Conservation (phyloP, 2,113 vertebrate species). For the Coreoperca whiteheadi region DNA sequence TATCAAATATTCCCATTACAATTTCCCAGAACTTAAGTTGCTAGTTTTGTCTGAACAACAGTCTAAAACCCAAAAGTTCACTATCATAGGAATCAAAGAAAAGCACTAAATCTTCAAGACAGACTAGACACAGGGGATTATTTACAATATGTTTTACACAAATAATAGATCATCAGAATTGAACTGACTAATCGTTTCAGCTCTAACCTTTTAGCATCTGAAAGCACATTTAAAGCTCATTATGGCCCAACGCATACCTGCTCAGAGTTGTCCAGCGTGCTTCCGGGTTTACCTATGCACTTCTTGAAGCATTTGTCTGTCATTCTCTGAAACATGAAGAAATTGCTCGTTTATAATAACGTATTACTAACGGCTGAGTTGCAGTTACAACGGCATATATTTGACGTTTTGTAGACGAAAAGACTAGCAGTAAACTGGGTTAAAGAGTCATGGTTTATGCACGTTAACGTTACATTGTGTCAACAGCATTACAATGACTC, state of each 20-base stretch:
- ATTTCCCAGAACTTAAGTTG: background rate
- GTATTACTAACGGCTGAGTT: too few relatives aligned
- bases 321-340: constrained; percentile 89
- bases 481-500: background rate
- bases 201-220: background rate
- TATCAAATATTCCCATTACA: background rate
- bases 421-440: too few relatives aligned
- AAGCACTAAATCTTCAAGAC: background rate
- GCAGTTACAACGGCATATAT: background rate
- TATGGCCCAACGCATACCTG: constrained; percentile 84
- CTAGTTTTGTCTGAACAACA: background rate
- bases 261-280: constrained; percentile 94
- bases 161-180: background rate
- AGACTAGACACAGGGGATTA: background rate
- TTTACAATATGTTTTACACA: background rate
- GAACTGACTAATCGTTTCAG: background rate
- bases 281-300: constrained; percentile 96
- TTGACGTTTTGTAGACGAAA: background rate
- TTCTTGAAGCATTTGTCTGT: constrained; percentile 99
- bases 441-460: background rate
- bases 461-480: background rate
- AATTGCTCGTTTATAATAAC: background rate
- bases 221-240: background rate
- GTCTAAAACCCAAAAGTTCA: background rate
- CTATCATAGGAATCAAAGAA: background rate